These are phyloP conservation scores for Neoascia interrupta DNA, from an alignment of 2,888 invertebrate species.

Conservation along the genomic window DNA sequence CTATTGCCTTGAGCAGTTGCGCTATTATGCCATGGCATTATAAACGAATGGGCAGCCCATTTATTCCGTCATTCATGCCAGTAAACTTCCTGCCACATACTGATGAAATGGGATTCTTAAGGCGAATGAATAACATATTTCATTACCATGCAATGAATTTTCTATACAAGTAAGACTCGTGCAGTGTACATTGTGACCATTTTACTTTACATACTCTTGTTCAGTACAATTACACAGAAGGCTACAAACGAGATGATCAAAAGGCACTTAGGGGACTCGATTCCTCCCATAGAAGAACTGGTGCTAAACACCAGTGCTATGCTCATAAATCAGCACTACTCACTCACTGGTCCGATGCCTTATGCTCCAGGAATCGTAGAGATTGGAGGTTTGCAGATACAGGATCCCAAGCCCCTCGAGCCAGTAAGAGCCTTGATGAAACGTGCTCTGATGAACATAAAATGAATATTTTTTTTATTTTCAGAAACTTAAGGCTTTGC, in stretches of 20 bases:
- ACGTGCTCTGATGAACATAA: neutral
- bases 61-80: slow-evolving; percentile 81
- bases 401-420: slow-evolving; percentile 72
- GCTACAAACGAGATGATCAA: slow-evolving; percentile 78
- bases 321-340: slow-evolving; percentile 81
- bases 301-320: slow-evolving; percentile 76
- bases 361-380: slow-evolving; percentile 80
- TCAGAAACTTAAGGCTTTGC: slow-evolving; percentile 81
- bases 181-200: neutral
- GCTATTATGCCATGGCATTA: slow-evolving; percentile 83
- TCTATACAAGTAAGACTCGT: slow-evolving; percentile 72
- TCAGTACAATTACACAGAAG: slow-evolving; percentile 74
- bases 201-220: neutral
- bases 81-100: slow-evolving; percentile 80
- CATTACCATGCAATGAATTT: slow-evolving; percentile 71
- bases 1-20: slow-evolving; percentile 82
- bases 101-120: slow-evolving; percentile 77
- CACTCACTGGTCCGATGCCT: slow-evolving; percentile 80
- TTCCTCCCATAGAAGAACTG: slow-evolving; percentile 79
- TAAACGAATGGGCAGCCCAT: slow-evolving; percentile 81
- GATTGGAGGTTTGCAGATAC: slow-evolving; percentile 81
- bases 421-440: slow-evolving; percentile 71
- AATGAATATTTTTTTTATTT: too few relatives aligned
- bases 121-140: slow-evolving; percentile 79
- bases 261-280: slow-evolving; percentile 78